Evolutionary conservation across 2,113 vertebrate species (phyloP).

Genomic region (Gasterosteus aculeatus): DNA sequence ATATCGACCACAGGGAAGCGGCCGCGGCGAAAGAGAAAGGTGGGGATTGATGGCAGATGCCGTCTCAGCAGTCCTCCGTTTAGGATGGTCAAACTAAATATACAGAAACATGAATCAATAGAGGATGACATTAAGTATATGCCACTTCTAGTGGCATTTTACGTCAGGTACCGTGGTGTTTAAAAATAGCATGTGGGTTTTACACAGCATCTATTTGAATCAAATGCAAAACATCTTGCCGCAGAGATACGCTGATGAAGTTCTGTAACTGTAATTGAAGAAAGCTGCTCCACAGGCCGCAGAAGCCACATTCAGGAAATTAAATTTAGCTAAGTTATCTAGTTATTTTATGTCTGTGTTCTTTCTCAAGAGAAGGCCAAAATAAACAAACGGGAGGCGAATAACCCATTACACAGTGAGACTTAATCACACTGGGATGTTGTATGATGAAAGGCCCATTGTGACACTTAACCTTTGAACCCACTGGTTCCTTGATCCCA

Average conservation of each 20-base stretch:
- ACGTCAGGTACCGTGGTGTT: background rate
- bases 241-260: constrained; percentile 16
- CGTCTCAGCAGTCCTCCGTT: constrained; percentile 22
- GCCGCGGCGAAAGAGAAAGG: constrained; percentile 31
- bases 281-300: constrained; percentile 1
- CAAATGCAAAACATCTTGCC: background rate
- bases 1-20: constrained; percentile 12
- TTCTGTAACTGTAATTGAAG: constrained; percentile 8
- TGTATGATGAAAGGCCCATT: background rate
- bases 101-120: constrained; percentile 18
- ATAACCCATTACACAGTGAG: background rate
- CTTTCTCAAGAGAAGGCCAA: background rate
- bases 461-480: constrained; percentile 14
- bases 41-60: constrained; percentile 15
- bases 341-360: background rate
- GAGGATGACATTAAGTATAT: background rate
- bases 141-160: background rate
- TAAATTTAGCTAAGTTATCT: background rate
- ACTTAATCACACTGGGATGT: constrained; percentile 5
- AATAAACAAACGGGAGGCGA: background rate
- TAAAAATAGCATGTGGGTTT: background rate
- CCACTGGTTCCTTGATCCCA: constrained; percentile 7
- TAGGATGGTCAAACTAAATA: constrained; percentile 7
- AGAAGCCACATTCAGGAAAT: constrained; percentile 8
- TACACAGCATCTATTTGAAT: background rate